Percentiles rank a stretch among this genome's conserved stretches.
These are phyloP conservation scores for Heliornis fulica DNA, from an alignment of 2,113 vertebrate genomes.

Conservation along the genomic window DNA sequence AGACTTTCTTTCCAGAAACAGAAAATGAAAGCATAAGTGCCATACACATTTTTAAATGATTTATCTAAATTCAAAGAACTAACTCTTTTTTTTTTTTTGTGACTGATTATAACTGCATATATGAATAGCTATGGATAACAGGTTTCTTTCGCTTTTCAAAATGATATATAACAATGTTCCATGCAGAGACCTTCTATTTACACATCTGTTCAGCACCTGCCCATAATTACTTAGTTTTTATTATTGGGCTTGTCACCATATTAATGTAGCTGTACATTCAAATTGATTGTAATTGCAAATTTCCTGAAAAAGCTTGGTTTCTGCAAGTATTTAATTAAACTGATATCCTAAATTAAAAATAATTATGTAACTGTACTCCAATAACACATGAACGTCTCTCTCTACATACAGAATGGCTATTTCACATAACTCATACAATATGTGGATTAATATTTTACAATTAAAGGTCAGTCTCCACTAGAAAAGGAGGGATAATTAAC, in stretches of 20 bases:
- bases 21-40: slow-evolving; percentile 57
- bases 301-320: slow-evolving; percentile 78
- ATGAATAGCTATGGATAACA: slow-evolving; percentile 34
- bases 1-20: slow-evolving; percentile 55
- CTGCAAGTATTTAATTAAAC: slow-evolving; percentile 80
- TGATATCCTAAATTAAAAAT: slow-evolving; percentile 79
- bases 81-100: slow-evolving; percentile 21
- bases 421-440: slow-evolving; percentile 65
- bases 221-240: slow-evolving; percentile 68
- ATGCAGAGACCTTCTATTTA: slow-evolving; percentile 45
- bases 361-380: slow-evolving; percentile 80
- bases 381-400: slow-evolving; percentile 66
- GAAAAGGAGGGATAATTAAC: slow-evolving; percentile 59
- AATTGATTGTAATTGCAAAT: slow-evolving; percentile 82
- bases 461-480: slow-evolving; percentile 59
- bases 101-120: slow-evolving; percentile 24
- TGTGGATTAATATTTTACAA: slow-evolving; percentile 66
- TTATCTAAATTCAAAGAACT: slow-evolving; percentile 59
- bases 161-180: slow-evolving; percentile 55
- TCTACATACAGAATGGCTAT: slow-evolving; percentile 65
- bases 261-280: slow-evolving; percentile 75
- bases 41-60: slow-evolving; percentile 52
- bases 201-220: slow-evolving; percentile 73
- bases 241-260: slow-evolving; percentile 72
- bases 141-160: slow-evolving; percentile 22